Percentiles rank a stretch among this genome's conserved stretches.
Evolutionary conservation across 2,888 invertebrate genomes (phyloP).

Genomic region (Pilophorus perplexus): DNA sequence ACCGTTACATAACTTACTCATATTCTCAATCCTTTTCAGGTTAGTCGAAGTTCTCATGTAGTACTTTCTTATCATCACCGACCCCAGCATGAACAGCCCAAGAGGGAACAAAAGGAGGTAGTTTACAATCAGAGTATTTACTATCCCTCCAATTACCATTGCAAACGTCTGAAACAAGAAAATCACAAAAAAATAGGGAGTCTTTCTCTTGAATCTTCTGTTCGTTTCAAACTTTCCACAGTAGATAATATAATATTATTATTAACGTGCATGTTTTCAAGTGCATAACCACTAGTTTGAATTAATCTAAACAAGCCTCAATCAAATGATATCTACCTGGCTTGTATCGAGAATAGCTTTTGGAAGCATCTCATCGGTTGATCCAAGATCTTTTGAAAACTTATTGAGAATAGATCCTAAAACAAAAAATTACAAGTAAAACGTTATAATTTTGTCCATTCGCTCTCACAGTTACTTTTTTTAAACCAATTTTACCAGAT

Average conservation of each 20-base stretch:
- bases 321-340: conserved; percentile 54
- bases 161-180: conserved; percentile 49
- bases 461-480: neutral
- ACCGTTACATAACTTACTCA: no score
- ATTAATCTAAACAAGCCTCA: no score
- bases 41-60: conserved; percentile 69
- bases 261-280: no score
- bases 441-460: no score
- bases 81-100: conserved; percentile 60
- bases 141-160: conserved; percentile 56
- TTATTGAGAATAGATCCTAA: conserved; percentile 72
- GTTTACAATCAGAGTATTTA: conserved; percentile 57
- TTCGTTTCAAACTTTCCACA: no score
- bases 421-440: no score
- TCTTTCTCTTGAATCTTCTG: no score
- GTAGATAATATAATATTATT: no score
- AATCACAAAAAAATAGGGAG: neutral
- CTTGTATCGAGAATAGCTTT: conserved; percentile 63
- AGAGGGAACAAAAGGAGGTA: conserved; percentile 54
- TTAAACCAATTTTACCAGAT: conserved; percentile 64
- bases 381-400: conserved; percentile 80
- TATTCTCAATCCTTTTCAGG: conserved; percentile 66
- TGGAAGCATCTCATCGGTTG: conserved; percentile 71
- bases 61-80: conserved; percentile 62
- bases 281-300: no score